phyloP scores from a whole-genome alignment of 2,888 invertebrate genomes.

The Mesopsocus fuscifrons region DNA sequence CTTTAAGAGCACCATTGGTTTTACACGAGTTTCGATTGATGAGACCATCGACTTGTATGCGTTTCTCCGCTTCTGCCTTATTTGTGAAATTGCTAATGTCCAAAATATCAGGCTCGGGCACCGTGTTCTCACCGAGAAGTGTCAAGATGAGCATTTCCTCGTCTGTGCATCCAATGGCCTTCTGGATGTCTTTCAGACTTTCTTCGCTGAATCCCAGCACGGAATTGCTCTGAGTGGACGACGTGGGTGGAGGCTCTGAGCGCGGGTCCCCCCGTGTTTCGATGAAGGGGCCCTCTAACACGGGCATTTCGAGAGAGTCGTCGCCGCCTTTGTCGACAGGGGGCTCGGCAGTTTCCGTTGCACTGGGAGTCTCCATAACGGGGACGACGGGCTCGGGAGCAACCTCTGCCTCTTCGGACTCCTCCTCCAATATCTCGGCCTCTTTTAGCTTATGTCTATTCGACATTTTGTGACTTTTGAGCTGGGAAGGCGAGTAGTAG shows the following conservation, averaged over 20 bases:
- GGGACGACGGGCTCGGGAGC: neutral
- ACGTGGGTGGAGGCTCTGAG: neutral
- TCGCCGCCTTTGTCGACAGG: neutral
- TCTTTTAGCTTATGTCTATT: constrained; percentile 7
- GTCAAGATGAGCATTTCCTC: constrained; percentile 22
- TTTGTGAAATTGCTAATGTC: constrained; percentile 11
- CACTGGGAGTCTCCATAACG: neutral
- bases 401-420: neutral
- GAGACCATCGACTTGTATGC: neutral
- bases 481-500: constrained; percentile 4
- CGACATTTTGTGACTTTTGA: constrained; percentile 8
- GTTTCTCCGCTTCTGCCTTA: neutral
- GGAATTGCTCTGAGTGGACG: neutral
- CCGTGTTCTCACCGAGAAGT: constrained; percentile 19
- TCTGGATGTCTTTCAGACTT: constrained; percentile 19
- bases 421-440: neutral
- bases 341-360: no score
- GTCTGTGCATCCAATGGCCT: constrained; percentile 22
- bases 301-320: constrained; percentile 5
- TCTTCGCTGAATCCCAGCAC: constrained; percentile 10
- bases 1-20: neutral
- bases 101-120: constrained; percentile 15
- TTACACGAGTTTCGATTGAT: neutral
- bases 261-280: neutral
- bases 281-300: constrained; percentile 4